Evolutionary conservation across 2,888 invertebrate genomes (phyloP).

Genomic region (Drosophila basisetae): DNA sequence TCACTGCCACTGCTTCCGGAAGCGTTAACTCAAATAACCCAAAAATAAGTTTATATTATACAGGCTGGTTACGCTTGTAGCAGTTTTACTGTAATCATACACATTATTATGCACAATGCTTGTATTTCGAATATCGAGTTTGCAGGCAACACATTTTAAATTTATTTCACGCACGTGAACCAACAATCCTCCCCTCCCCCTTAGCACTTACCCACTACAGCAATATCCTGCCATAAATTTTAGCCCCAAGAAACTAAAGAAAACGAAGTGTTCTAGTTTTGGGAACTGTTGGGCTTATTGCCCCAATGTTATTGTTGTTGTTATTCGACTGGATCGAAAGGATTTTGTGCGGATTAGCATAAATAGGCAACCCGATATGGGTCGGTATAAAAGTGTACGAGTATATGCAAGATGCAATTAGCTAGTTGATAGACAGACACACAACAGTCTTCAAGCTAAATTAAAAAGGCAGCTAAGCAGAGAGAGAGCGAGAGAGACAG

Average conservation of each 20-base stretch:
- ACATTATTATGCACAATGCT: slow-evolving; percentile 6
- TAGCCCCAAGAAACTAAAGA: neutral
- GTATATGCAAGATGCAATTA: slow-evolving; percentile 59
- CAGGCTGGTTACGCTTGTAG: neutral
- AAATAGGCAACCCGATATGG: slow-evolving; percentile 27
- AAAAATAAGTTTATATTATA: neutral
- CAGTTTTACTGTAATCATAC: slow-evolving; percentile 25
- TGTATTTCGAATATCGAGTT: slow-evolving; percentile 32
- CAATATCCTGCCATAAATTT: neutral
- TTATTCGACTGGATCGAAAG: slow-evolving; percentile 13
- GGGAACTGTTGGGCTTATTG: slow-evolving; percentile 4
- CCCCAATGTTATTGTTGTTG: neutral
- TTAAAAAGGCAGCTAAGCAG: neutral
- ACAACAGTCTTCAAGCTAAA: neutral
- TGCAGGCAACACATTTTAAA: slow-evolving; percentile 53
- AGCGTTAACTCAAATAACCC: neutral
- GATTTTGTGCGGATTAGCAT: slow-evolving; percentile 58
- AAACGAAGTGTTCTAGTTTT: slow-evolving; percentile 45
- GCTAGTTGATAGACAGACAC: slow-evolving; percentile 64
- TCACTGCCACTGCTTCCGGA: neutral
- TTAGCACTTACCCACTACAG: neutral
- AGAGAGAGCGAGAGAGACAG: neutral
- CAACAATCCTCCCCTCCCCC: neutral
- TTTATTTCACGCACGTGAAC: slow-evolving; percentile 76
- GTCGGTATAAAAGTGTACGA: slow-evolving; percentile 1